phyloP scores from a whole-genome alignment of 2,888 invertebrate species.

The Sclerodermus sp. region DNA sequence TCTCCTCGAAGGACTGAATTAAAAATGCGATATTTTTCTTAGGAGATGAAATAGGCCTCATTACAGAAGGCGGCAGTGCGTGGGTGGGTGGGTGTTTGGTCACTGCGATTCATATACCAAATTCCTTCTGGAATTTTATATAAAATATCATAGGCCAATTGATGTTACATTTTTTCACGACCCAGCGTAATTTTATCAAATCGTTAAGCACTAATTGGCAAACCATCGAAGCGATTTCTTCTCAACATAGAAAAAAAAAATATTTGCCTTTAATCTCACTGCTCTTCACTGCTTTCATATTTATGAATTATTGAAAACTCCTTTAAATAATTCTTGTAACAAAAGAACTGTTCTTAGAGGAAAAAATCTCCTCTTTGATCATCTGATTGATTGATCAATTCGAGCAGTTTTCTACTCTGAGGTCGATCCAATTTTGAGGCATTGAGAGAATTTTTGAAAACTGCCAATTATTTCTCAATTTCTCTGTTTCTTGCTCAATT shows the following conservation, averaged over 20 bases:
- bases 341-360: too few relatives aligned
- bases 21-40: conserved; percentile 28
- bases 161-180: conserved; percentile 12
- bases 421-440: too few relatives aligned
- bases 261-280: conserved; percentile 14
- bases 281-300: conserved; percentile 8
- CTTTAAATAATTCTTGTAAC: too few relatives aligned
- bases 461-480: too few relatives aligned
- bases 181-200: conserved; percentile 3
- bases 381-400: neutral
- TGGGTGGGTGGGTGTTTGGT: conserved; percentile 48
- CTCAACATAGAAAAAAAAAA: conserved; percentile 14
- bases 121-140: conserved; percentile 21
- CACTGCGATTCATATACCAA: conserved; percentile 30
- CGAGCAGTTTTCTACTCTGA: too few relatives aligned
- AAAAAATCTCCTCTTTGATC: neutral
- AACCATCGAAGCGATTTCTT: conserved; percentile 3
- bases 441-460: too few relatives aligned
- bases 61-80: conserved; percentile 48
- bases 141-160: conserved; percentile 16
- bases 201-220: conserved; percentile 12
- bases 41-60: conserved; percentile 38
- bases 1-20: conserved; percentile 20
- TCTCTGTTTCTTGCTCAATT: too few relatives aligned
- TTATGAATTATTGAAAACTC: too few relatives aligned